A percentile compares a stretch with the other conserved stretches of the same genome.
Conservation (phyloP, 2,888 invertebrate genomes). For the Liposcelis brunnea region DNA sequence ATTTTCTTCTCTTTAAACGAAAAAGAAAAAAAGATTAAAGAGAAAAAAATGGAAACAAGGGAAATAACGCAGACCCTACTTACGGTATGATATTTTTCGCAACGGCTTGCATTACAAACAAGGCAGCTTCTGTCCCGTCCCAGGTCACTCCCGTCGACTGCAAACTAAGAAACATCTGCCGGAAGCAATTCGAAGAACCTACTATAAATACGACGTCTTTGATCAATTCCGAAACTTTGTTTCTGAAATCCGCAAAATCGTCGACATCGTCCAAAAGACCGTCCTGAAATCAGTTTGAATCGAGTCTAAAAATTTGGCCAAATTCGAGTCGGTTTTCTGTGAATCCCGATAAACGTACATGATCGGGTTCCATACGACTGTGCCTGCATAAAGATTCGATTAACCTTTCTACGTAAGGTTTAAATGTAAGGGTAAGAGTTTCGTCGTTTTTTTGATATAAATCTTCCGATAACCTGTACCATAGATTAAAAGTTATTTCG, state of each 20-base stretch:
- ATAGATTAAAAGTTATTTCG: slow-evolving; percentile 85
- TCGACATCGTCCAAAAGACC: slow-evolving; percentile 68
- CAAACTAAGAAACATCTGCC: slow-evolving; percentile 72
- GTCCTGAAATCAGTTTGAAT: no score
- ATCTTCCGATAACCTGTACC: slow-evolving; percentile 91
- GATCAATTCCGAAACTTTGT: slow-evolving; percentile 78
- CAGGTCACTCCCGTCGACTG: slow-evolving; percentile 58
- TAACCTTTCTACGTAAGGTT: slow-evolving; percentile 80
- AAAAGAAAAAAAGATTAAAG: no score
- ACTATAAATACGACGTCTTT: slow-evolving; percentile 95
- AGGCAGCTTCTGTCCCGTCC: slow-evolving; percentile 85
- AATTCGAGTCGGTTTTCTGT: no score
- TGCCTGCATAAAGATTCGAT: slow-evolving; percentile 78
- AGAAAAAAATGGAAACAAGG: no score
- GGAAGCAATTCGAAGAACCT: slow-evolving; percentile 79
- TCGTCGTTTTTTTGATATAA: slow-evolving; percentile 76
- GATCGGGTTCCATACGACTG: slow-evolving; percentile 91
- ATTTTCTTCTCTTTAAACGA: slow-evolving; percentile 57
- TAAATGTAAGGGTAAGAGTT: slow-evolving; percentile 62
- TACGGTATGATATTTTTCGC: slow-evolving; percentile 90
- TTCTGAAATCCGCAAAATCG: slow-evolving; percentile 70
- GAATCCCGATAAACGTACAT: slow-evolving; percentile 31
- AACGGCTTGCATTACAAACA: slow-evolving; percentile 89
- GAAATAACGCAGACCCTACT: no score
- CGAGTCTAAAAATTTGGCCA: no score